phyloP scores from a whole-genome alignment of 2,888 invertebrate species.

The Cephus pulcher region DNA sequence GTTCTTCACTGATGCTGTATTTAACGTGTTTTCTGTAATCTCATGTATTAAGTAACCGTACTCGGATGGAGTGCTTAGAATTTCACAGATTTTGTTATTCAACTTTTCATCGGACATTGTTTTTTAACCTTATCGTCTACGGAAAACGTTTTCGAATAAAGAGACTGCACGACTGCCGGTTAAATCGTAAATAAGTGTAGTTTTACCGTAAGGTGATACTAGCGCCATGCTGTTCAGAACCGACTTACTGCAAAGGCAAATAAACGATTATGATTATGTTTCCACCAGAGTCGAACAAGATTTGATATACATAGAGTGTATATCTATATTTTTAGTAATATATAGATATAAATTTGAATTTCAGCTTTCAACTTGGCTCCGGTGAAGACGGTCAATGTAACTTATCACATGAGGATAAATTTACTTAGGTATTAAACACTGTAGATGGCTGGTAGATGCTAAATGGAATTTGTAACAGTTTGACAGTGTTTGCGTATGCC shows the following conservation, averaged over 20 bases:
- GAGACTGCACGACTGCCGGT: not conserved
- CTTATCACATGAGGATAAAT: not conserved
- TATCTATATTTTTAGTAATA: not conserved
- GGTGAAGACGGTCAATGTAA: not conserved
- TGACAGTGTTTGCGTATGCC: not conserved
- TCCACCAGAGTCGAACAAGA: not conserved
- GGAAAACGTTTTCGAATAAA: not conserved
- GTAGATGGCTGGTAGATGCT: not conserved
- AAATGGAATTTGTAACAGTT: not conserved
- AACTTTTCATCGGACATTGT: not conserved
- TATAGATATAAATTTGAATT: not conserved
- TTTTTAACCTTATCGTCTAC: not conserved
- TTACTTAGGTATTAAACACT: not conserved
- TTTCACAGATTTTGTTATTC: not conserved
- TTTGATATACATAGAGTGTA: not conserved
- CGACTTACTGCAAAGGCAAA: not conserved
- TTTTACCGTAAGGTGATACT: not conserved
- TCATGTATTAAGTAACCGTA: not conserved
- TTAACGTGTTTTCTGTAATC: not conserved
- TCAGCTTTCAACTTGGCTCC: not conserved
- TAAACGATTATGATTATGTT: not conserved
- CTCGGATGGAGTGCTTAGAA: too few relatives aligned
- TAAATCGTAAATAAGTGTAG: not conserved
- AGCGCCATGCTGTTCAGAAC: not conserved
- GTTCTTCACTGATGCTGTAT: not conserved